Conservation (phyloP, 2,888 invertebrate genomes). For the Tenthredo distinguenda region DNA sequence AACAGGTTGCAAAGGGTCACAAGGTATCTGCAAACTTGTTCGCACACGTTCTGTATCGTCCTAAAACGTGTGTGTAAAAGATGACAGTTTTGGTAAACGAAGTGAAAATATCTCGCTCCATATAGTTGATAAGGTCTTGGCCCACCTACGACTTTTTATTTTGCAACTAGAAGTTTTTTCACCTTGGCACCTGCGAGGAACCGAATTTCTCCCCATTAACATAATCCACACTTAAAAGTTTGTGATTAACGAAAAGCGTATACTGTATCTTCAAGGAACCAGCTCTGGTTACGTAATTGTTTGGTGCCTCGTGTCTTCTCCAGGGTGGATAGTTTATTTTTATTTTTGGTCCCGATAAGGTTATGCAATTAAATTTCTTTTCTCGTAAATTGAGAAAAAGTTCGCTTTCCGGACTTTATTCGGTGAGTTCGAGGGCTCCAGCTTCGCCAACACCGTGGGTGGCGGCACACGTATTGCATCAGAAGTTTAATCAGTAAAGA, state of each 20-base stretch:
- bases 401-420: neutral
- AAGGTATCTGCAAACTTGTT: neutral
- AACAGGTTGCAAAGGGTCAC: neutral
- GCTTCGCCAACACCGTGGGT: conserved; percentile 21
- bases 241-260: conserved; percentile 15
- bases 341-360: neutral
- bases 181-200: neutral
- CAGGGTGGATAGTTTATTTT: conserved; percentile 9
- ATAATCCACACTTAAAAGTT: conserved; percentile 2
- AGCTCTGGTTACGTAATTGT: conserved; percentile 4
- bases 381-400: conserved; percentile 21
- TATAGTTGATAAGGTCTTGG: neutral
- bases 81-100: neutral
- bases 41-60: neutral
- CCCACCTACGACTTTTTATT: conserved; percentile 4
- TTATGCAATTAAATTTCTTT: conserved; percentile 45
- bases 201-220: conserved; percentile 43
- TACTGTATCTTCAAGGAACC: conserved; percentile 4
- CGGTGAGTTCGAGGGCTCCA: neutral
- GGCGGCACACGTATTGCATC: neutral
- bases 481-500: neutral
- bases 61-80: neutral
- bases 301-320: neutral
- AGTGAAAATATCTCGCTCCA: conserved; percentile 9
- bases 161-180: neutral